These are phyloP conservation scores for Coreoperca whiteheadi DNA, from an alignment of 2,113 vertebrate genomes.

Conservation along the genomic window DNA sequence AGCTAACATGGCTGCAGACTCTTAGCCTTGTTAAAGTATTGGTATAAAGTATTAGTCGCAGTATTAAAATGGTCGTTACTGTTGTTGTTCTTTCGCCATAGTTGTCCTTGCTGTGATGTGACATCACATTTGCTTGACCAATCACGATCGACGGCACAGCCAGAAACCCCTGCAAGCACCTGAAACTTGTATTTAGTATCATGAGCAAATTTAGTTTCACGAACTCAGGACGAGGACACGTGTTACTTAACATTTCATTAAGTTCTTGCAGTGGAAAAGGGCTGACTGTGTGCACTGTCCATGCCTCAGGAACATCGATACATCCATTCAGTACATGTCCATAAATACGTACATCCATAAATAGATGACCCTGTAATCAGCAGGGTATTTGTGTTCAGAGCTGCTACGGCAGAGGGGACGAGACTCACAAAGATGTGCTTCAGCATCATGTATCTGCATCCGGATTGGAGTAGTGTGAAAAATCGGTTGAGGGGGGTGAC, in stretches of 20 bases:
- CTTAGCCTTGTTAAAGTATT: too few relatives aligned
- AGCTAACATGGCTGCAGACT: too few relatives aligned
- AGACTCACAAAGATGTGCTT: background rate
- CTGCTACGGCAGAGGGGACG: background rate
- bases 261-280: background rate
- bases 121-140: too few relatives aligned
- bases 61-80: too few relatives aligned
- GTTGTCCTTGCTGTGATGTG: too few relatives aligned
- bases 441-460: background rate
- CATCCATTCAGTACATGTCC: background rate
- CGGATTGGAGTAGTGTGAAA: background rate
- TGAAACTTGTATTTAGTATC: too few relatives aligned
- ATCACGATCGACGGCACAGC: too few relatives aligned
- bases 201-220: too few relatives aligned
- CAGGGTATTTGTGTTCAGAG: background rate
- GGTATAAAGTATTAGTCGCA: too few relatives aligned
- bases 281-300: background rate
- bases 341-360: background rate
- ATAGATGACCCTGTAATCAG: slow-evolving; percentile 25
- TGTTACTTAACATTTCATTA: background rate
- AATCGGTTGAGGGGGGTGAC: background rate
- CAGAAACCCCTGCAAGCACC: too few relatives aligned
- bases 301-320: background rate
- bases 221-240: background rate
- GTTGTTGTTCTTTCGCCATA: too few relatives aligned